Evolutionary conservation across 2,797 vertebrate species (phyloP).

Genomic region (Sebastes vulpes): DNA sequence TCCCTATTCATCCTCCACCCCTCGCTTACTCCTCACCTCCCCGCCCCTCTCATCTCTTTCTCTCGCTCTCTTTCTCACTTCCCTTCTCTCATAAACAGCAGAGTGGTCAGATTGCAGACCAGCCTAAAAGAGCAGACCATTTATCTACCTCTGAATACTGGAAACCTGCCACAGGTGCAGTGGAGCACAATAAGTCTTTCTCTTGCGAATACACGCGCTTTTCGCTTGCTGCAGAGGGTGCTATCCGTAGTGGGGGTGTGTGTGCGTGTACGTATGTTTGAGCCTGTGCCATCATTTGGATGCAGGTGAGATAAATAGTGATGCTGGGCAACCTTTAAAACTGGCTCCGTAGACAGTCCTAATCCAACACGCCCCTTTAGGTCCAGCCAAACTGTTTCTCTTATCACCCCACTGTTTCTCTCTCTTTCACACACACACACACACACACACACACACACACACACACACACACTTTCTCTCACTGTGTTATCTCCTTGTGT

Average conservation of each 20-base stretch:
- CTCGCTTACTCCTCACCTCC: conserved; percentile 45
- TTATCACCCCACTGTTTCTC: neutral
- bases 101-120: conserved; percentile 63
- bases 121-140: conserved; percentile 59
- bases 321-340: conserved; percentile 60
- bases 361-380: conserved; percentile 38
- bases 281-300: conserved; percentile 44
- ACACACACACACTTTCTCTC: neutral
- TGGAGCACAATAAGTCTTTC: conserved; percentile 66
- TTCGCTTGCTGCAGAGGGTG: conserved; percentile 32
- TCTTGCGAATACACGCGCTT: conserved; percentile 47
- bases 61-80: conserved; percentile 8
- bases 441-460: neutral
- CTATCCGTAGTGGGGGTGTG: conserved; percentile 9
- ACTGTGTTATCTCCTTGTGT: neutral
- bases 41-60: conserved; percentile 14
- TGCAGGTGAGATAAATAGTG: conserved; percentile 56
- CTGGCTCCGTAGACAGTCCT: conserved; percentile 21
- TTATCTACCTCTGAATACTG: conserved; percentile 72
- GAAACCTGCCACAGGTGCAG: conserved; percentile 73
- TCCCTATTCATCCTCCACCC: conserved; percentile 65
- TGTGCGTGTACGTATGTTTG: conserved; percentile 17
- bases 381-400: conserved; percentile 41
- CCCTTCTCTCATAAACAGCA: conserved; percentile 57
- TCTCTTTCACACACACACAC: neutral